Conservation (phyloP, 1,140 invertebrate genomes). For the Pristionchus pacificus region DNA sequence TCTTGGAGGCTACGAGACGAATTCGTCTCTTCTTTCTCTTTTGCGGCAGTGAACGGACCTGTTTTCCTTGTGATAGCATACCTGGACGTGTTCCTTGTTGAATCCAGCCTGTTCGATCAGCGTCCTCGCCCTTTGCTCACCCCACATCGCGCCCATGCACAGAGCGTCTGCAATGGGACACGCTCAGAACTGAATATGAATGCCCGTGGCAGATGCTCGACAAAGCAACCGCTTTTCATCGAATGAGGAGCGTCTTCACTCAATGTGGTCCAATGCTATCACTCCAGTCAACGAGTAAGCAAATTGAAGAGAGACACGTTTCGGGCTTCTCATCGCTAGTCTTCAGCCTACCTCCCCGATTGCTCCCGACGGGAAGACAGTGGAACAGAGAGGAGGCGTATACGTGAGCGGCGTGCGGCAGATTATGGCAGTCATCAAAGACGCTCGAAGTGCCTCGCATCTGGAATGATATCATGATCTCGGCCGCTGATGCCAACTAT, state of each 20-base stretch:
- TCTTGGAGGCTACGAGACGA: background rate
- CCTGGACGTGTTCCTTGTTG: background rate
- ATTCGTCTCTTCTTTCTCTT: slow-evolving; percentile 1
- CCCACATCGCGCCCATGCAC: slow-evolving; percentile 1
- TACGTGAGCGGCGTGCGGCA: slow-evolving; percentile 24
- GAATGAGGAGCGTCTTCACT: too few species aligned
- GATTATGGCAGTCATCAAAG: slow-evolving; percentile 25
- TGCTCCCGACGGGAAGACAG: slow-evolving; percentile 46
- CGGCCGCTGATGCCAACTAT: background rate
- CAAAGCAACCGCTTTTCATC: too few species aligned
- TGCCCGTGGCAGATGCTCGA: too few species aligned
- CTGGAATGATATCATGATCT: slow-evolving; percentile 26
- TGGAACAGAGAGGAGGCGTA: slow-evolving; percentile 44
- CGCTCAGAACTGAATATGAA: too few species aligned
- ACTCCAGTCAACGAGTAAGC: too few species aligned
- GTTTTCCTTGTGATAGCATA: background rate
- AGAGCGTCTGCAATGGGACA: background rate
- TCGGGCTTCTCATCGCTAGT: background rate
- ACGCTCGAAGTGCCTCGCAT: slow-evolving; percentile 35
- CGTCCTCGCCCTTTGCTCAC: background rate
- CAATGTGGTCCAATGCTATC: too few species aligned
- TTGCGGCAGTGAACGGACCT: too few species aligned
- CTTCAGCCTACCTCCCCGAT: slow-evolving; percentile 23
- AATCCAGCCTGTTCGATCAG: background rate
- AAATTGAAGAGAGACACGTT: background rate